phyloP scores from a whole-genome alignment of 2,797 vertebrate species.

The Rhodeus uyekii region DNA sequence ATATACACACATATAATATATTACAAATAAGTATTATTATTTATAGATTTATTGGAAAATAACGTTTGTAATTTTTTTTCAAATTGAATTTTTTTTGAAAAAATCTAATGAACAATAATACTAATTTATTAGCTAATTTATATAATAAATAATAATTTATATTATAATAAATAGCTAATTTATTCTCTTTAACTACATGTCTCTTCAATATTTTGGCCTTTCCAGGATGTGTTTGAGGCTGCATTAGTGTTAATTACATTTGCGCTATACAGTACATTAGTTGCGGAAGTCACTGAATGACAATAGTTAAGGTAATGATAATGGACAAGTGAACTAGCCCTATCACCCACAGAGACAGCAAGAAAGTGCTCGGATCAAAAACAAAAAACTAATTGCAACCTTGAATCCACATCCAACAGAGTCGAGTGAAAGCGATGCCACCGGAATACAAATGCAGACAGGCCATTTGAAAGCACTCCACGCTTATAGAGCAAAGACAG shows the following conservation, averaged over 20 bases:
- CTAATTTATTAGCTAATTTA: too few species aligned
- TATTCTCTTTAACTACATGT: background rate
- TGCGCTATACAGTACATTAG: background rate
- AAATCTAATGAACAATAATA: too few species aligned
- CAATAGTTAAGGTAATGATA: background rate
- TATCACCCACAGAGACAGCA: background rate
- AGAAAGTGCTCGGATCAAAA: conserved; percentile 6
- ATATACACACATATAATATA: too few species aligned
- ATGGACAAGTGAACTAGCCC: background rate
- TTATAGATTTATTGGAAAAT: too few species aligned
- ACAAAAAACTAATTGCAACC: background rate
- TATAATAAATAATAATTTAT: too few species aligned
- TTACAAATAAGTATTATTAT: too few species aligned
- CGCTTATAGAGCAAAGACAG: conserved; percentile 29
- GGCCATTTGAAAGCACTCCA: conserved; percentile 33
- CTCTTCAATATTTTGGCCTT: background rate
- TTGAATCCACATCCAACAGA: conserved; percentile 36
- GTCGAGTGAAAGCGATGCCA: conserved; percentile 1
- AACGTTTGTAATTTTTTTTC: too few species aligned
- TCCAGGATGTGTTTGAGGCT: background rate
- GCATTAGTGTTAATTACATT: background rate
- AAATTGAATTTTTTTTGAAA: too few species aligned
- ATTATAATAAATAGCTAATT: background rate
- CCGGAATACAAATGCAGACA: conserved; percentile 32
- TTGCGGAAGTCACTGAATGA: background rate